Evolutionary conservation across 2,888 invertebrate genomes (phyloP).

Genomic region (Drosophila tripunctata): DNA sequence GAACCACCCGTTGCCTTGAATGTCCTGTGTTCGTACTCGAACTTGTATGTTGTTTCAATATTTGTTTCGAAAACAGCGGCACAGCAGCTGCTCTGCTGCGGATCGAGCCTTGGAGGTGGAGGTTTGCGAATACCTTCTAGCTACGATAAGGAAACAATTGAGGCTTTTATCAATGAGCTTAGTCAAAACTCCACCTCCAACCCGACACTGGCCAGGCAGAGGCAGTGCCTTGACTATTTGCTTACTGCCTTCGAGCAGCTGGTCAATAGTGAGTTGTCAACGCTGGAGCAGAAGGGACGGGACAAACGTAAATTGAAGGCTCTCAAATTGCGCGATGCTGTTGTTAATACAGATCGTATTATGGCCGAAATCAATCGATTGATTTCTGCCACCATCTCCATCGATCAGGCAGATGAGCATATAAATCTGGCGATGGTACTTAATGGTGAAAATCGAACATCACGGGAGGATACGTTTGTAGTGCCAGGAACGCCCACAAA

Average conservation of each 20-base stretch:
- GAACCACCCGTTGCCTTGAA: too few relatives aligned
- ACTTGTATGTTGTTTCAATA: slow-evolving; percentile 4
- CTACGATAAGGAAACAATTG: slow-evolving; percentile 52
- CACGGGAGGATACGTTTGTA: slow-evolving; percentile 9
- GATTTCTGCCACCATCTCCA: too few relatives aligned
- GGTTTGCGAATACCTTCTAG: slow-evolving; percentile 46
- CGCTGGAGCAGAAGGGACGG: neutral
- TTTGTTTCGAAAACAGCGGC: slow-evolving; percentile 15
- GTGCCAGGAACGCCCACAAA: slow-evolving; percentile 17
- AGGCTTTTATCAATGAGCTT: slow-evolving; percentile 48
- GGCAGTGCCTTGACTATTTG: slow-evolving; percentile 56
- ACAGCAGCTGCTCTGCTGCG: neutral
- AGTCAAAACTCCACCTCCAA: neutral
- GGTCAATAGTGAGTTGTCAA: slow-evolving; percentile 33
- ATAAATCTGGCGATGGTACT: neutral
- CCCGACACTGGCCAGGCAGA: slow-evolving; percentile 24
- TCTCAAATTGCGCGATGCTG: neutral
- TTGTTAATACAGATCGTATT: slow-evolving; percentile 6
- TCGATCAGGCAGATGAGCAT: neutral
- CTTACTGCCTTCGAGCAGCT: slow-evolving; percentile 45
- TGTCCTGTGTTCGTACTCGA: slow-evolving; percentile 14
- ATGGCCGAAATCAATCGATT: slow-evolving; percentile 31
- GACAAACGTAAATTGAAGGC: slow-evolving; percentile 9
- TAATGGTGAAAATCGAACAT: neutral
- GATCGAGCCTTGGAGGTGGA: neutral